Base-by-base conservation (phyloP, 2,113 vertebrate genomes). In the Cyphomyrus discorhynchus region DNA sequence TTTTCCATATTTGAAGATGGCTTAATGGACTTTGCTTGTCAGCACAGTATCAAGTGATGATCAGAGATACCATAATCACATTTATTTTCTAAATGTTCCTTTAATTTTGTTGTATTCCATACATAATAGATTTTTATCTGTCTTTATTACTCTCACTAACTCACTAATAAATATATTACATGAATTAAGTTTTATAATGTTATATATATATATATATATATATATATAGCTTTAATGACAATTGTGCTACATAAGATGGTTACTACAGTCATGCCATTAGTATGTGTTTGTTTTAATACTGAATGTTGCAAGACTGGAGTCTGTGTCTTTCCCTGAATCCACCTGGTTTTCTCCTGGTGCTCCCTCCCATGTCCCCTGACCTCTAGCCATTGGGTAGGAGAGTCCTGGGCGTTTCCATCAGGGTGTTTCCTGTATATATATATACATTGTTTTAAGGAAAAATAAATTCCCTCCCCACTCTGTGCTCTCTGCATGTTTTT, bases 1-100 rank as follows among this genome's bases (percentile, higher is more conserved):
- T 99, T 98, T 98, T 99, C 97, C 97, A 98, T 97, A 98, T 98
- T 97, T 98, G 97, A 98, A 97, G 97, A 98, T 97, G 97, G 96
- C 97, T 98, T 98, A 99, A 98, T 98, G 97, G 97, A 98, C 96
- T 97, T 97, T 97, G 96, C 95, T 95, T 98, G 97, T 97, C 97
- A 97, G 96, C 95, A 94, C 93, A 95, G 94, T 94, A 94, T 96
- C 95, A 97, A 96, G 95, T 96, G 97, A 94, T 95, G 95, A 96
- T 96, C 94, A 93, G 93, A 95, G 94, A 92, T 91, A 92, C 92
- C 86, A 92, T 88, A 88, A 92, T 92, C 89, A 93, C 91, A 91
- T 95, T 94, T 94, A 93, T 92, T 94, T 93, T 93, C 91, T 89
- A 91, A 92, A 94, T 91, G 89, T 92, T 93, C 90, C 91, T 89